Evolutionary conservation across 2,113 vertebrate species (phyloP).

Genomic region (Hyperopisus bebe): DNA sequence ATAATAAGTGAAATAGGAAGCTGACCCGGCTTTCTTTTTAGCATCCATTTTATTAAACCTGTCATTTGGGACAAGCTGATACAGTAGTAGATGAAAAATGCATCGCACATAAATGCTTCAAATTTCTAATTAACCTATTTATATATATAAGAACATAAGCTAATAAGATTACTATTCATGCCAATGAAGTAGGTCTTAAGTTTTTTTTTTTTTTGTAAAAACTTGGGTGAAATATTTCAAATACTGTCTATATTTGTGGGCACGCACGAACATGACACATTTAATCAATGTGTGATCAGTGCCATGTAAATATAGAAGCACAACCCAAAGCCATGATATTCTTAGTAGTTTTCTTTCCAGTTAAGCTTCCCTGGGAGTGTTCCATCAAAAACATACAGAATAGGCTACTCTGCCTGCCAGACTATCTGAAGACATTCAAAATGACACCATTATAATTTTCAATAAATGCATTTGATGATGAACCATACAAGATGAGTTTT

Average conservation of each 20-base stretch:
- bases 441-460: background rate
- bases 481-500: background rate
- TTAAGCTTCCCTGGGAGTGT: too few relatives aligned
- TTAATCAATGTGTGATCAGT: background rate
- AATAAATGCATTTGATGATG: background rate
- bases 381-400: background rate
- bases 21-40: background rate
- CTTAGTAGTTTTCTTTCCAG: background rate
- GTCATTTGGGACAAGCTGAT: background rate
- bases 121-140: conserved; percentile 10
- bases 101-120: background rate
- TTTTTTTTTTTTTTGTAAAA: background rate
- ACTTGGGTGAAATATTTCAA: background rate
- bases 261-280: background rate
- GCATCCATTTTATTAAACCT: background rate
- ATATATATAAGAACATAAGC: background rate
- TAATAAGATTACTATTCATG: background rate
- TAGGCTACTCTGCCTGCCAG: background rate
- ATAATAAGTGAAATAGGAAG: background rate
- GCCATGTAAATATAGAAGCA: background rate
- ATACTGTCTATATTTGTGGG: background rate
- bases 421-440: background rate
- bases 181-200: background rate
- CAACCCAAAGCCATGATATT: background rate
- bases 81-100: background rate